Percentiles rank a stretch among this genome's conserved stretches.
phyloP scores from a whole-genome alignment of 2,113 vertebrate species.

The Nestor notabilis region DNA sequence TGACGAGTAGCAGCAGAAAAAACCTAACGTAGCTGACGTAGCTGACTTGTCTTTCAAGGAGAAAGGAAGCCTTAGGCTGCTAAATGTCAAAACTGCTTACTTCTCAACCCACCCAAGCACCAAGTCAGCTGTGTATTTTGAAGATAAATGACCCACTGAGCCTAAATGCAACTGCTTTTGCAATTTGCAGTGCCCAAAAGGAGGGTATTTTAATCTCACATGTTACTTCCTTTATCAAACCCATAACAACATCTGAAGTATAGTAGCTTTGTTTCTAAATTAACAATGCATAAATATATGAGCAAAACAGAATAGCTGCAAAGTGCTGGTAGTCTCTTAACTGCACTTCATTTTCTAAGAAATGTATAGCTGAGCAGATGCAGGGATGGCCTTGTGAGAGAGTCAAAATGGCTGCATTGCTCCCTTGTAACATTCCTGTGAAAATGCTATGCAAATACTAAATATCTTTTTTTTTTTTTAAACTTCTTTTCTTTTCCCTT shows the following conservation, averaged over 20 bases:
- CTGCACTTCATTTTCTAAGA: neutral
- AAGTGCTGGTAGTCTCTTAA: neutral
- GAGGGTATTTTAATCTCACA: neutral
- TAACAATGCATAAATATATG: neutral
- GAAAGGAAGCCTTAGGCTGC: constrained; percentile 60
- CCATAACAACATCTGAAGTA: neutral
- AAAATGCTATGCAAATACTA: neutral
- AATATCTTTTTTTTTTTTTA: neutral
- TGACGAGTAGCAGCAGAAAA: constrained; percentile 28
- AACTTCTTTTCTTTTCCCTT: neutral
- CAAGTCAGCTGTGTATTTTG: constrained; percentile 45
- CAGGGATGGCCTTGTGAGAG: neutral
- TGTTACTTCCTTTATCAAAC: neutral
- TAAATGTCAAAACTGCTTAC: constrained; percentile 53
- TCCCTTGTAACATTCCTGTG: neutral
- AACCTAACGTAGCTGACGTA: constrained; percentile 7
- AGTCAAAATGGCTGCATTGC: neutral
- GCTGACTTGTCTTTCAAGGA: constrained; percentile 62
- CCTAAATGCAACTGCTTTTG: neutral
- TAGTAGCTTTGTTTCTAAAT: constrained; percentile 25
- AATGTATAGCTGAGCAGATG: neutral
- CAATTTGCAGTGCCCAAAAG: neutral
- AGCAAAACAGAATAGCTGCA: neutral
- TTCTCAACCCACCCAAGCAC: constrained; percentile 44
- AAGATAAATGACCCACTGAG: constrained; percentile 38